Base-by-base conservation (phyloP, 2,888 invertebrate genomes). In the Troglohyphantes excavatus region DNA sequence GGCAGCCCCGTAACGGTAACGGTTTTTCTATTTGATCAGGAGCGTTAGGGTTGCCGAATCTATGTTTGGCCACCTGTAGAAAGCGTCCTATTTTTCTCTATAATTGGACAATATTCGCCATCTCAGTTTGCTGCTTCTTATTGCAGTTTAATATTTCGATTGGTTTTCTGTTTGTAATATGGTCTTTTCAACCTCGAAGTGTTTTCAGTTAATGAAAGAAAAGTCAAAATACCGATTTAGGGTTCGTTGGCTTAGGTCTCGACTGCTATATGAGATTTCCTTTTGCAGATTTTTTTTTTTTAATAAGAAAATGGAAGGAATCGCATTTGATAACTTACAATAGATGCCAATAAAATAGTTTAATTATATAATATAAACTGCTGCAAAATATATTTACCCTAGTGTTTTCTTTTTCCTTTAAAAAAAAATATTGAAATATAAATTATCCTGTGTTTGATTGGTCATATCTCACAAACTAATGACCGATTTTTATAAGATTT, bases 1-100 rank as follows among this genome's bases (percentile, higher is more conserved):
- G 43, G 70, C 68, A 68, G 33, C 78, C 46, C 63, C 67, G 29
- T 65, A 84, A 67, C 76, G 43, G 86, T 79, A 86, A 86, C 86
- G 79, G 86, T 86, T 86, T 86, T 86, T 78, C 86, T 86, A 70
- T 86, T 86, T 86, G 63, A 68, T 79, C 86, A 86, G 86, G 13
- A 39, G 63, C 59, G 46, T 23, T 46, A 79, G 78, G 86, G 70
- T 86, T 79, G 86, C 78, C 79, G 72, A 86, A 53, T 72, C 61
- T 86, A 78, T 86, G 27, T 86, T 86, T 86, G 27, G 29, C 78
- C 86, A 86, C 86, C 86, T 86, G 86, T 72, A 72, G 27, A 63
- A 72, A 78, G 63, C 70, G 70, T 79, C 79, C 61, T 27, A 72
- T 79, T 86, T 85, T 72, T 79, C 76, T 29, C 68, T 70, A 72